Evolutionary conservation across 1,140 invertebrate species (phyloP).

Genomic region (Bradysia coprophila): DNA sequence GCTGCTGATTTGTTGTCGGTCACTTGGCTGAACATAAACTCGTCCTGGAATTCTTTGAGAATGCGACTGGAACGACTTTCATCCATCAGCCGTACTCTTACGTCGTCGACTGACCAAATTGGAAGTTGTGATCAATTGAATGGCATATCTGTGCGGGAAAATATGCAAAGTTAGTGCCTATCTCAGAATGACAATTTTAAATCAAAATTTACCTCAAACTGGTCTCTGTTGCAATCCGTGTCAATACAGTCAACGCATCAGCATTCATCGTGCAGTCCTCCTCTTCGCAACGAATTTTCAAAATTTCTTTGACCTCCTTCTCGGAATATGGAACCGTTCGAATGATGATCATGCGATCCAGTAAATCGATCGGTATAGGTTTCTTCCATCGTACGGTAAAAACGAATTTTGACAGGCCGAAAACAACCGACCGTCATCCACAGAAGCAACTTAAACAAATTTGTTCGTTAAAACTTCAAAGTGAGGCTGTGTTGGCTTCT

Average conservation of each 20-base stretch:
- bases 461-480: too few relatives aligned
- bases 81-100: conserved; percentile 84
- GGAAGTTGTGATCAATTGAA: conserved; percentile 93
- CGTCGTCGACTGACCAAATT: conserved; percentile 68
- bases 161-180: too few relatives aligned
- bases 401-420: too few relatives aligned
- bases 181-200: too few relatives aligned
- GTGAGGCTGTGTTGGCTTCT: too few relatives aligned
- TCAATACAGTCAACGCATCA: conserved; percentile 81
- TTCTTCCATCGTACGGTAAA: too few relatives aligned
- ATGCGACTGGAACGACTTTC: conserved; percentile 83
- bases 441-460: too few relatives aligned
- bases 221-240: conserved; percentile 81
- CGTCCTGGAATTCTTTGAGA: conserved; percentile 87
- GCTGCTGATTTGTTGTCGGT: neutral
- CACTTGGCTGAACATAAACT: conserved; percentile 80
- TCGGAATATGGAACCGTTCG: conserved; percentile 77
- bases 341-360: conserved; percentile 92
- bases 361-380: conserved; percentile 86
- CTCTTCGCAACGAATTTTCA: conserved; percentile 88
- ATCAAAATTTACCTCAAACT: too few relatives aligned
- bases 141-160: too few relatives aligned
- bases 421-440: too few relatives aligned
- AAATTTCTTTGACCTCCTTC: conserved; percentile 78
- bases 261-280: conserved; percentile 91